Percentiles rank a stretch among this genome's conserved stretches.
Evolutionary conservation across 2,888 invertebrate genomes (phyloP).

Genomic region (Patella depressa): DNA sequence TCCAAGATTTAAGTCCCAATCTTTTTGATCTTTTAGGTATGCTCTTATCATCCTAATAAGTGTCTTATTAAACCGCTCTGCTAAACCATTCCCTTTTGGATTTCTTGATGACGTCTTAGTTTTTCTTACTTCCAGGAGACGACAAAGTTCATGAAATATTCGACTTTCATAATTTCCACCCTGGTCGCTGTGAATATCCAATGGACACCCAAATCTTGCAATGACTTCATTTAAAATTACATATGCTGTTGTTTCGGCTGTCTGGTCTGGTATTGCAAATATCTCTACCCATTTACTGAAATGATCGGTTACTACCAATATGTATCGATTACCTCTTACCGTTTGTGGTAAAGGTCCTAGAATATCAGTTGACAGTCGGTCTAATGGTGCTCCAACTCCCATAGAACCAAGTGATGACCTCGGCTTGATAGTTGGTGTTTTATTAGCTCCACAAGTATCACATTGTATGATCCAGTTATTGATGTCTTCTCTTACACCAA

Average conservation of each 20-base stretch:
- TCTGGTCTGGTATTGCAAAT: slow-evolving; percentile 35
- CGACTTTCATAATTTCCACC: slow-evolving; percentile 37
- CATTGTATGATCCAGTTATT: slow-evolving; percentile 29
- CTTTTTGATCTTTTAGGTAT: slow-evolving; percentile 34
- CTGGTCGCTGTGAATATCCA: slow-evolving; percentile 35
- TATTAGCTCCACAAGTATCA: slow-evolving; percentile 31
- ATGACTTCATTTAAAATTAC: slow-evolving; percentile 37
- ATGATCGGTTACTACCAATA: slow-evolving; percentile 37
- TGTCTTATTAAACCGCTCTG: slow-evolving; percentile 34
- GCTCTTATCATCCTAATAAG: slow-evolving; percentile 31
- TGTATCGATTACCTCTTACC: slow-evolving; percentile 36
- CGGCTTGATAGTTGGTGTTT: slow-evolving; percentile 18
- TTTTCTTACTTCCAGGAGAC: slow-evolving; percentile 36
- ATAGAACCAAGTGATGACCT: slow-evolving; percentile 30
- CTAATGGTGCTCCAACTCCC: slow-evolving; percentile 32
- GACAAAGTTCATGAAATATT: slow-evolving; percentile 36
- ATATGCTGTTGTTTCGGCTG: slow-evolving; percentile 32
- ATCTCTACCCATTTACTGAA: slow-evolving; percentile 39
- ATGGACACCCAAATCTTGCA: slow-evolving; percentile 29
- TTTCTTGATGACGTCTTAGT: slow-evolving; percentile 32
- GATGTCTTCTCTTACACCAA: slow-evolving; percentile 24
- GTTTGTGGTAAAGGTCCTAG: slow-evolving; percentile 38
- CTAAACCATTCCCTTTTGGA: slow-evolving; percentile 35
- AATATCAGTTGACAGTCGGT: slow-evolving; percentile 34
- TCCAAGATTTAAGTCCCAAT: slow-evolving; percentile 39